Percentiles rank a stretch among this genome's conserved stretches.
Evolutionary conservation across 1,140 invertebrate genomes (phyloP).

Genomic region (Heliconius melpomene): DNA sequence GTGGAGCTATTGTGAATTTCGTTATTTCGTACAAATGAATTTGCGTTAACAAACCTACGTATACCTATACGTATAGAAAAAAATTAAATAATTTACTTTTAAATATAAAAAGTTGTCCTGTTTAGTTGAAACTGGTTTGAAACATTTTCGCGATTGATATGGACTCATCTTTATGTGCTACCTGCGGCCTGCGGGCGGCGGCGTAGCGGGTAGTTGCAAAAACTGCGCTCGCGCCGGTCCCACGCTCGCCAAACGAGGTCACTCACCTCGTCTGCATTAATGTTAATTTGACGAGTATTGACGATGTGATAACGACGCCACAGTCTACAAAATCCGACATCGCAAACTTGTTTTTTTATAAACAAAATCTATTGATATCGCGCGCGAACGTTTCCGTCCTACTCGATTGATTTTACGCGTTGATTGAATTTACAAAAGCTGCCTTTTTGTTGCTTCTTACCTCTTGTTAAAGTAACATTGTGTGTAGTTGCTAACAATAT

Average conservation of each 20-base stretch:
- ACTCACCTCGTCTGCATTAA: slow-evolving; percentile 53
- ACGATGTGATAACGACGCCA: slow-evolving; percentile 55
- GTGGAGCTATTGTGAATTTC: not conserved
- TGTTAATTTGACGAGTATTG: slow-evolving; percentile 59
- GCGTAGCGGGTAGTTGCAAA: slow-evolving; percentile 49
- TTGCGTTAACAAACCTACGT: not conserved
- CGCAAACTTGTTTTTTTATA: slow-evolving; percentile 49
- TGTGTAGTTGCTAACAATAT: not conserved
- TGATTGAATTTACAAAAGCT: slow-evolving; percentile 14
- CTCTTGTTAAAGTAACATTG: not conserved
- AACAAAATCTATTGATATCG: slow-evolving; percentile 41
- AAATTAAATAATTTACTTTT: slow-evolving; percentile 26
- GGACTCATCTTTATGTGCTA: slow-evolving; percentile 40
- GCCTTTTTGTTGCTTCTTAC: slow-evolving; percentile 4
- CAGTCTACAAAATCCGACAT: slow-evolving; percentile 39
- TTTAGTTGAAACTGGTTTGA: slow-evolving; percentile 21
- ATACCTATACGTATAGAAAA: slow-evolving; percentile 1
- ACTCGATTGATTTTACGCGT: slow-evolving; percentile 10
- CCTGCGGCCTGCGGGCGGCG: slow-evolving; percentile 45
- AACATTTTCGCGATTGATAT: slow-evolving; percentile 29
- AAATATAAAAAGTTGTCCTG: slow-evolving; percentile 23
- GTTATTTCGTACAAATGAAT: not conserved
- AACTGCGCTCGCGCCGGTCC: slow-evolving; percentile 54
- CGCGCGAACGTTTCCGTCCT: slow-evolving; percentile 15
- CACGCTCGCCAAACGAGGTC: slow-evolving; percentile 51